Evolutionary conservation across 2,113 vertebrate genomes (phyloP).

Genomic region (Megaceryle maxima): DNA sequence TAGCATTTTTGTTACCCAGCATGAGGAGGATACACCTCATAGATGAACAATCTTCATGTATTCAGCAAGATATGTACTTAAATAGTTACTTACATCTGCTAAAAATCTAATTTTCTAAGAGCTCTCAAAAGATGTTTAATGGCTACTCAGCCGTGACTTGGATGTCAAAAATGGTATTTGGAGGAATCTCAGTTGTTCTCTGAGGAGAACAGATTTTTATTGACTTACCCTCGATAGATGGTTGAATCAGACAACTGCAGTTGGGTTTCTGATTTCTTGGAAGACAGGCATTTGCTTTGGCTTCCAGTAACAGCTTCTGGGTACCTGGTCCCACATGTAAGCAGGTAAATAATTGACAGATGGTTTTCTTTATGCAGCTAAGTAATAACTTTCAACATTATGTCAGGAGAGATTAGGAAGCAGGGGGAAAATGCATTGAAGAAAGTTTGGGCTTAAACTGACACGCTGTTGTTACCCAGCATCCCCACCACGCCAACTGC

Average conservation of each 20-base stretch:
- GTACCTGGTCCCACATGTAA: conserved; percentile 34
- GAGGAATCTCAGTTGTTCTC: background rate
- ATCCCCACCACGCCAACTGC: background rate
- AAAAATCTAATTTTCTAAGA: conserved; percentile 6
- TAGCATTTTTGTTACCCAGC: background rate
- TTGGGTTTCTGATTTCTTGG: background rate
- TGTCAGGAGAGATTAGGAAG: conserved; percentile 48
- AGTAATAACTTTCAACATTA: conserved; percentile 64
- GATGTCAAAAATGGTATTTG: conserved; percentile 15
- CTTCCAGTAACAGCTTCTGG: background rate
- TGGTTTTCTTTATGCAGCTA: conserved; percentile 50
- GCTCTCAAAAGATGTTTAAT: background rate
- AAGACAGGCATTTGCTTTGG: background rate
- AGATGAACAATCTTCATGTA: background rate
- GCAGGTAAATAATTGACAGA: conserved; percentile 60
- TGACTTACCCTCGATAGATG: background rate
- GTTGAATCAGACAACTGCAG: background rate
- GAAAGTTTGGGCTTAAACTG: background rate
- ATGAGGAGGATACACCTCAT: background rate
- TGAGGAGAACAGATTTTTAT: background rate
- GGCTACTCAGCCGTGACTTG: background rate
- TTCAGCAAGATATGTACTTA: background rate
- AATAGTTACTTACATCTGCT: background rate
- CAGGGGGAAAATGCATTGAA: background rate
- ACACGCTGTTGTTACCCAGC: rapidly evolving